Conservation (phyloP, 2,797 vertebrate genomes). For the Rhadinocentrus ornatus region DNA sequence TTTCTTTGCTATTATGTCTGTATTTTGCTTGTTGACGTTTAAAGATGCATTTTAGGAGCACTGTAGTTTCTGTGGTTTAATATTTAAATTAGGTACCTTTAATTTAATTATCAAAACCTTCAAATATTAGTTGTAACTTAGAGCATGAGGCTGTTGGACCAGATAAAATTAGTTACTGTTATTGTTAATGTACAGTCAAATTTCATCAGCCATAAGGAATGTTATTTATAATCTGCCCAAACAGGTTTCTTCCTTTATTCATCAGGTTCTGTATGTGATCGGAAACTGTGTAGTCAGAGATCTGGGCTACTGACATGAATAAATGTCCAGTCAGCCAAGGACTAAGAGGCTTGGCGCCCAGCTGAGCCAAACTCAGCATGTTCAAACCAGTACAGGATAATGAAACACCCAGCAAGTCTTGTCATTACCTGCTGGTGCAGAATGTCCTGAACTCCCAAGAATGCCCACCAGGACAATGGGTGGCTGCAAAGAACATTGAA, state of each 20-base stretch:
- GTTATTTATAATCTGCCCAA: no score
- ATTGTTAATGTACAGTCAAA: neutral
- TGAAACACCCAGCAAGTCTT: conserved; percentile 61
- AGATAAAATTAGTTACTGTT: neutral
- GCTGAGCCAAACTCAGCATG: conserved; percentile 33
- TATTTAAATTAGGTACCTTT: no score
- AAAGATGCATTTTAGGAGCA: no score
- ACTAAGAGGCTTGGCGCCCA: conserved; percentile 3
- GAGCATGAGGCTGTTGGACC: no score
- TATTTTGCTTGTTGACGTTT: no score
- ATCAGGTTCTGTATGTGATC: neutral
- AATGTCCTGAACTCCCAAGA: conserved; percentile 11
- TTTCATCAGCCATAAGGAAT: neutral
- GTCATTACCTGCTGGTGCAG: conserved; percentile 49
- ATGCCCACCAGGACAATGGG: conserved; percentile 2
- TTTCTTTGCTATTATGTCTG: no score
- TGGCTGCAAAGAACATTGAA: conserved; percentile 6
- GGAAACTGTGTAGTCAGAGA: neutral
- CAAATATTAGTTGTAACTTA: neutral
- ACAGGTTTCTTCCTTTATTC: neutral
- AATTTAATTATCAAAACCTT: neutral
- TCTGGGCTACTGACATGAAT: conserved; percentile 11
- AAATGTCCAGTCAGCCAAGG: conserved; percentile 11
- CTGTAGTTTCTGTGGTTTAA: no score
- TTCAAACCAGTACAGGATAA: conserved; percentile 47